A percentile compares a stretch with the other conserved stretches of the same genome.
Evolutionary conservation across 2,888 invertebrate species (phyloP).

Genomic region (Caradrina kadenii): DNA sequence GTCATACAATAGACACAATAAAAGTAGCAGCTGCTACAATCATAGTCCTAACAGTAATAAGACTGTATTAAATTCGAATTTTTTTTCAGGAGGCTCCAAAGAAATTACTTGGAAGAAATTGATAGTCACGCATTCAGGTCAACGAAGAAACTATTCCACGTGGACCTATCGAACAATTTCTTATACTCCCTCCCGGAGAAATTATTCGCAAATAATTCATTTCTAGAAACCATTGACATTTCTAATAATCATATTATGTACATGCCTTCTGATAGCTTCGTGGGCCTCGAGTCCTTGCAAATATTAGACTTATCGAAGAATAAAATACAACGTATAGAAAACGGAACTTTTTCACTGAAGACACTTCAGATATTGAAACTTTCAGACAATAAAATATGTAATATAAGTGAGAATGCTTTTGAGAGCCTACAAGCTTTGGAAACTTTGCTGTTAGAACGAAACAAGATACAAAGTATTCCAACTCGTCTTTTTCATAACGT

Average conservation of each 20-base stretch:
- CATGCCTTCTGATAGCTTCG: constrained; percentile 90
- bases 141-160: constrained; percentile 91
- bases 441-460: constrained; percentile 89
- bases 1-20: not conserved
- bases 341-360: constrained; percentile 90
- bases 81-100: constrained; percentile 91
- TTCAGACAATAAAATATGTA: constrained; percentile 92
- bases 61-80: constrained; percentile 38
- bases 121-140: constrained; percentile 90
- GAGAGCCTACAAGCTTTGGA: constrained; percentile 88
- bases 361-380: constrained; percentile 92
- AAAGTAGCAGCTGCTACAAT: not conserved
- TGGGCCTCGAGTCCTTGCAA: constrained; percentile 90
- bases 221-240: constrained; percentile 91
- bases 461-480: constrained; percentile 87
- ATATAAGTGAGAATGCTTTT: constrained; percentile 90
- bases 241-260: constrained; percentile 92
- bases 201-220: constrained; percentile 90
- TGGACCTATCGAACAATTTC: constrained; percentile 93
- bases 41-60: not conserved
- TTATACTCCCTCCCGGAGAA: constrained; percentile 90
- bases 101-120: constrained; percentile 92
- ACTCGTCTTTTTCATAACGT: constrained; percentile 86
- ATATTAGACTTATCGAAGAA: constrained; percentile 94
- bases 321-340: constrained; percentile 90